Base-by-base conservation (phyloP, 1,140 invertebrate genomes). In the Bombus turneri region DNA sequence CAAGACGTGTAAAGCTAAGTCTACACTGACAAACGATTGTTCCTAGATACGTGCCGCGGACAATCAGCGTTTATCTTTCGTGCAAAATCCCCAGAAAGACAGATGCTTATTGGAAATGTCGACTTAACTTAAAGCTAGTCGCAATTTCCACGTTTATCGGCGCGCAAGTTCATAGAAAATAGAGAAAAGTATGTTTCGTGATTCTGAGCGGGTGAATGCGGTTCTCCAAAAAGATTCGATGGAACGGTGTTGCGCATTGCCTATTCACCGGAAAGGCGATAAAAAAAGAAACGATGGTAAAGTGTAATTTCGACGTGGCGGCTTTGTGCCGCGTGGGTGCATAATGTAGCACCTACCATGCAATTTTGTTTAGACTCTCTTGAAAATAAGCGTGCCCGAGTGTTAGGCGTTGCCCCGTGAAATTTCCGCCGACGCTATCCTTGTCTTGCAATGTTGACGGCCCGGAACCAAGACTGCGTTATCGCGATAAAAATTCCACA, bases 311-410 rank as follows among this genome's bases (percentile, higher is more conserved):
- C 59, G 80, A 47, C n/a, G 77, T 47, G 81, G 41, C 72, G 69
- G 80, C 34, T 81, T 31, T 22, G 43, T 34, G 47, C 43, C 62
- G 34, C 86, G 82, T 84, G 59, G 86, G 81, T 53, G 81, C 75
- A 74, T 73, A 84, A 84, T 73, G 75, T 81, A 68, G 81, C 73
- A 43, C 53, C 64, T 41, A 82, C 53, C 43, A 73, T 85, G 62
- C 84, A 85, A 85, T 85, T 85, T 85, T 81, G 74, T 80, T 84
- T 87, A 68, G 68, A 79, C 76, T 77, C 31, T 66, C 47, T 9
- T 41, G 79, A 66, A 69, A 73, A 88, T 83, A 78, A 79, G 76
- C 84, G 59, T 68, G 25, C 18, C 18, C 71, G 62, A 53, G 68
- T 43, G 78, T 74, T 73, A 75, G 83, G 83, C 77, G 76, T 80